A percentile compares a stretch with the other conserved stretches of the same genome.
Conservation (phyloP, 1,140 invertebrate species). For the Cyrtorhinus lividipennis region DNA sequence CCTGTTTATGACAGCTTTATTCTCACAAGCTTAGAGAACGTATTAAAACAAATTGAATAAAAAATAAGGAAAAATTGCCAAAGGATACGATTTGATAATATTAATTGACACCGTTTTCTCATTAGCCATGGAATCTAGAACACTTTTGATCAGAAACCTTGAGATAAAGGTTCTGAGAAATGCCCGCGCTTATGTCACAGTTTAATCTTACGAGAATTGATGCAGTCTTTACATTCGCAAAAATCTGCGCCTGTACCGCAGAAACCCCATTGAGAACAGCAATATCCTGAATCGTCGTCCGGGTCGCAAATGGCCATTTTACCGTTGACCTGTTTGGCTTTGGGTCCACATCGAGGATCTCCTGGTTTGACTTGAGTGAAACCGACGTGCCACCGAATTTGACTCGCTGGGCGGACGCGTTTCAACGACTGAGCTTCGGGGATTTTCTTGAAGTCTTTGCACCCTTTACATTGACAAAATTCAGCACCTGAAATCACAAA, state of each 20-base stretch:
- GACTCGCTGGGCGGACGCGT: slow-evolving; percentile 4
- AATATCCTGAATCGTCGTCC: slow-evolving; percentile 13
- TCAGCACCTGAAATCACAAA: too few relatives aligned
- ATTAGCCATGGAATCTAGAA: too few relatives aligned
- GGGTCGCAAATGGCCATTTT: slow-evolving; percentile 17
- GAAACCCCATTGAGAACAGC: slow-evolving; percentile 17
- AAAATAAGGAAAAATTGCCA: too few relatives aligned
- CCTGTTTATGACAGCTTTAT: too few relatives aligned
- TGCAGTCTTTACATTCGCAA: slow-evolving; percentile 19
- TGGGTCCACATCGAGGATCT: slow-evolving; percentile 15
- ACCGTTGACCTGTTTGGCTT: slow-evolving; percentile 16
- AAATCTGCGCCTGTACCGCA: slow-evolving; percentile 18
- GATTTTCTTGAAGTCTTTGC: slow-evolving; percentile 20
- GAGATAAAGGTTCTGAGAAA: too few relatives aligned
- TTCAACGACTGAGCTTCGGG: slow-evolving; percentile 9
- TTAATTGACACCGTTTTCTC: too few relatives aligned
- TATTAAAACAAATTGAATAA: too few relatives aligned
- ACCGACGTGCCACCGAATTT: slow-evolving; percentile 8
- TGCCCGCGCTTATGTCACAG: too few relatives aligned
- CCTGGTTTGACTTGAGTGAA: slow-evolving; percentile 12
- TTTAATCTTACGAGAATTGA: slow-evolving; percentile 2
- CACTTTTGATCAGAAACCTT: too few relatives aligned
- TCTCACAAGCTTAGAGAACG: too few relatives aligned
- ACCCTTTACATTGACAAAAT: slow-evolving; percentile 21
- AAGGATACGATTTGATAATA: too few relatives aligned